These are phyloP conservation scores for Teleiodes luculella DNA, from an alignment of 2,888 invertebrate genomes.

Conservation along the genomic window DNA sequence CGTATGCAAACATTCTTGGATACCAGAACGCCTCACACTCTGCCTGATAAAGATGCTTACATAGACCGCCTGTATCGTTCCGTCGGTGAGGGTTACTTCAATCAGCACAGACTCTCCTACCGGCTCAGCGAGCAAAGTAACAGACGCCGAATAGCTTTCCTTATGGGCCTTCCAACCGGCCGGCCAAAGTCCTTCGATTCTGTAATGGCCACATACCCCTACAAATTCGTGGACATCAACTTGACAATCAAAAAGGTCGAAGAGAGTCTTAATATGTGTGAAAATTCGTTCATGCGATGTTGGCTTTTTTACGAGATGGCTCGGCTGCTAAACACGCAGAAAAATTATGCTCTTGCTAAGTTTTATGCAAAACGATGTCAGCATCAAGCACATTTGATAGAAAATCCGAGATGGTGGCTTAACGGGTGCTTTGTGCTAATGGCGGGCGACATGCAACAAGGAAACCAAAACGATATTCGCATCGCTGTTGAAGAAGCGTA, in stretches of 20 bases:
- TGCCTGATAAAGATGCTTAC: slow-evolving; percentile 65
- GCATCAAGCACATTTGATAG: slow-evolving; percentile 58
- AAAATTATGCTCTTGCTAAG: slow-evolving; percentile 67
- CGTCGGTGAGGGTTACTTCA: slow-evolving; percentile 65
- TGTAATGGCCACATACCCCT: slow-evolving; percentile 69
- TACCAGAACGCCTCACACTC: slow-evolving; percentile 55
- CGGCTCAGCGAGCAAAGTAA: slow-evolving; percentile 67
- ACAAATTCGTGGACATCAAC: slow-evolving; percentile 64
- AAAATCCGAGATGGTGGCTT: slow-evolving; percentile 64
- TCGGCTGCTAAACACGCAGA: slow-evolving; percentile 58
- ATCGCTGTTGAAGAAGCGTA: slow-evolving; percentile 65
- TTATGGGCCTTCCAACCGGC: slow-evolving; percentile 65
- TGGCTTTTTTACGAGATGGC: slow-evolving; percentile 70
- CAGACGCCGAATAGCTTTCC: slow-evolving; percentile 64
- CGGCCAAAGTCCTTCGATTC: slow-evolving; percentile 68
- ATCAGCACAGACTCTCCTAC: slow-evolving; percentile 63
- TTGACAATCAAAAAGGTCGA: slow-evolving; percentile 56
- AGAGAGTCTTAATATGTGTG: slow-evolving; percentile 62
- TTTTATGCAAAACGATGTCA: slow-evolving; percentile 70
- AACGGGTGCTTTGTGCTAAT: slow-evolving; percentile 65
- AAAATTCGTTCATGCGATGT: slow-evolving; percentile 68
- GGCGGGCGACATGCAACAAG: slow-evolving; percentile 73
- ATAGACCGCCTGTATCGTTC: slow-evolving; percentile 62
- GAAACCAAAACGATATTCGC: slow-evolving; percentile 66
- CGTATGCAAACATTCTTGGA: slow-evolving; percentile 70